A percentile compares a stretch with the other conserved stretches of the same genome.
Conservation (phyloP, 2,888 invertebrate genomes). For the Polylopha cassiicola region DNA sequence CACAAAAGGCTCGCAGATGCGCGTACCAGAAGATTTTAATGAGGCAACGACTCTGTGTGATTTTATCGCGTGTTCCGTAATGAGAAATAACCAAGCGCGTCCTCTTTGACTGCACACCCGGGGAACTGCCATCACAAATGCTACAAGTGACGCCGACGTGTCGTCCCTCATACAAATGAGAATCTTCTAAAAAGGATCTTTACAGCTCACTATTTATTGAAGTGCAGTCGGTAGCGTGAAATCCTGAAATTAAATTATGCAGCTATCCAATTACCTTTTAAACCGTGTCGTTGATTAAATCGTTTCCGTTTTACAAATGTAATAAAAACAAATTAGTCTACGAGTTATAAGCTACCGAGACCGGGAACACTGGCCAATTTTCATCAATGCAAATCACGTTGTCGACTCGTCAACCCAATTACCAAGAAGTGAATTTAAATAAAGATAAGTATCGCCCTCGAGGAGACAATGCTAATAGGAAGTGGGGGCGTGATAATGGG, state of each 20-base stretch:
- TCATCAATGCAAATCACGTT: slow-evolving; percentile 78
- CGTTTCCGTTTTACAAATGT: slow-evolving; percentile 53
- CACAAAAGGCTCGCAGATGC: slow-evolving; percentile 76
- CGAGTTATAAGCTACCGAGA: slow-evolving; percentile 53
- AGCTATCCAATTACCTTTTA: not conserved
- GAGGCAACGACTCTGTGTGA: slow-evolving; percentile 77
- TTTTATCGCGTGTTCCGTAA: slow-evolving; percentile 74
- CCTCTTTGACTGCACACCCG: slow-evolving; percentile 66
- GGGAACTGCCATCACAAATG: slow-evolving; percentile 53
- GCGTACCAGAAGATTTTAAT: slow-evolving; percentile 77
- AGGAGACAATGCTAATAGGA: slow-evolving; percentile 77
- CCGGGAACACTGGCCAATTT: slow-evolving; percentile 66
- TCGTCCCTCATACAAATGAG: not conserved
- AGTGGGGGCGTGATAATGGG: slow-evolving; percentile 74
- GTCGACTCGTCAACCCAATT: slow-evolving; percentile 78
- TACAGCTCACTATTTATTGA: no score
- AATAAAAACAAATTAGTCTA: slow-evolving; percentile 66
- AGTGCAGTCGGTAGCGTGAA: no score
- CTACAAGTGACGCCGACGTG: slow-evolving; percentile 44
- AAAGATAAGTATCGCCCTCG: slow-evolving; percentile 77
- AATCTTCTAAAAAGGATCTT: not conserved
- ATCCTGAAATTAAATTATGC: not conserved
- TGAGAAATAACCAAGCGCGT: slow-evolving; percentile 76
- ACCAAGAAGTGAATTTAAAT: slow-evolving; percentile 78
- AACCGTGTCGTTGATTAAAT: slow-evolving; percentile 34